Evolutionary conservation across 2,888 invertebrate genomes (phyloP).

Genomic region (Cactoblastis cactorum): DNA sequence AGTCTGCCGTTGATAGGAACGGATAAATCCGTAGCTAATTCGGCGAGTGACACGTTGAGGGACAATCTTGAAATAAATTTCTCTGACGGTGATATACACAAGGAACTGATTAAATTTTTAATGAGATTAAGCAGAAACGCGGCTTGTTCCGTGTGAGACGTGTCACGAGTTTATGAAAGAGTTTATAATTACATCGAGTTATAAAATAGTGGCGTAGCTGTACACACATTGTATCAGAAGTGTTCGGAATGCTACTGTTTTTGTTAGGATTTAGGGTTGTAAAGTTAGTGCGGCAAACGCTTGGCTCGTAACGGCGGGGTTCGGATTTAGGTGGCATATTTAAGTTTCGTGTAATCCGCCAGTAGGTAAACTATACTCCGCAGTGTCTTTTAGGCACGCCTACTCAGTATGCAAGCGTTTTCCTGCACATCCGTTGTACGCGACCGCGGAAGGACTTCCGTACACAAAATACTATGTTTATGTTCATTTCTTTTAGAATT

Average conservation of each 20-base stretch:
- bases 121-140: constrained; percentile 54
- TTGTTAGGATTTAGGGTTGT: constrained; percentile 40
- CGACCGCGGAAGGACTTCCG: constrained; percentile 74
- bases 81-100: constrained; percentile 41
- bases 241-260: constrained; percentile 27
- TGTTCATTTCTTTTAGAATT: constrained; percentile 73
- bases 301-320: constrained; percentile 51
- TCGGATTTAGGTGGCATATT: constrained; percentile 71
- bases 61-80: constrained; percentile 63
- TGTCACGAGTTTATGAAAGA: constrained; percentile 28
- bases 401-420: constrained; percentile 78
- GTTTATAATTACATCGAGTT: constrained; percentile 2
- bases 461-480: constrained; percentile 76
- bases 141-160: constrained; percentile 23
- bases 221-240: constrained; percentile 16
- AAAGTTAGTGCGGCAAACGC: constrained; percentile 50
- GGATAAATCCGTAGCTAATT: constrained; percentile 73
- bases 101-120: constrained; percentile 63
- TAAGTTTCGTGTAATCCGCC: constrained; percentile 73
- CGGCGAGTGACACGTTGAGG: constrained; percentile 64
- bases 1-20: constrained; percentile 66
- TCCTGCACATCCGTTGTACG: constrained; percentile 75
- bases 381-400: constrained; percentile 78
- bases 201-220: neutral
- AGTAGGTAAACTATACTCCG: constrained; percentile 73